These are phyloP conservation scores for Orchestes rusci DNA, from an alignment of 2,888 invertebrate genomes.

Conservation along the genomic window DNA sequence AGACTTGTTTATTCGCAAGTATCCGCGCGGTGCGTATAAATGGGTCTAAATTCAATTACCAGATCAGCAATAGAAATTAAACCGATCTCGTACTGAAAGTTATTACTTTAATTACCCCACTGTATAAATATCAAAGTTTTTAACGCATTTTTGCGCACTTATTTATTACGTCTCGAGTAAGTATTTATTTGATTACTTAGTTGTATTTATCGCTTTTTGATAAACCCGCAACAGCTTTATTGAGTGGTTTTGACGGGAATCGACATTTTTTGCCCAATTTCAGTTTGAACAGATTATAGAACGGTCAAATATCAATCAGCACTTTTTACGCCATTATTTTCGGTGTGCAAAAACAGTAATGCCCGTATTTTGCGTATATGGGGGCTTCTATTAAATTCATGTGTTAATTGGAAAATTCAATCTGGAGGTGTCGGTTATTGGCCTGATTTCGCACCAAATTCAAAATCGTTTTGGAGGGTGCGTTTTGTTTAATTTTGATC, in stretches of 20 bases:
- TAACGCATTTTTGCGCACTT: slow-evolving; percentile 8
- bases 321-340: background rate
- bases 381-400: too few relatives aligned
- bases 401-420: too few relatives aligned
- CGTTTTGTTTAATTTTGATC: too few relatives aligned
- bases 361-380: too few relatives aligned
- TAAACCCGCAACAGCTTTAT: slow-evolving; percentile 7
- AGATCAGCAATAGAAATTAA: slow-evolving; percentile 38
- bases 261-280: too few relatives aligned
- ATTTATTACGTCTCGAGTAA: slow-evolving; percentile 16
- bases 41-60: slow-evolving; percentile 37
- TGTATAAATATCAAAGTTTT: slow-evolving; percentile 16
- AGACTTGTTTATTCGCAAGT: slow-evolving; percentile 17
- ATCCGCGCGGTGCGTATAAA: slow-evolving; percentile 37
- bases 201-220: slow-evolving; percentile 13
- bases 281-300: too few relatives aligned
- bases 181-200: slow-evolving; percentile 16
- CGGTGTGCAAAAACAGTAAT: too few relatives aligned
- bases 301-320: too few relatives aligned
- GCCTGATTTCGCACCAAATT: too few relatives aligned
- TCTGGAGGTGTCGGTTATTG: too few relatives aligned
- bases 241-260: background rate
- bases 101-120: slow-evolving; percentile 34
- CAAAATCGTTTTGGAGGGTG: too few relatives aligned
- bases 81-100: slow-evolving; percentile 34